Evolutionary conservation across 2,113 vertebrate genomes (phyloP), one percentile per base, ranked within the genome.

Genomic region (Tricholaema leucomelas): DNA sequence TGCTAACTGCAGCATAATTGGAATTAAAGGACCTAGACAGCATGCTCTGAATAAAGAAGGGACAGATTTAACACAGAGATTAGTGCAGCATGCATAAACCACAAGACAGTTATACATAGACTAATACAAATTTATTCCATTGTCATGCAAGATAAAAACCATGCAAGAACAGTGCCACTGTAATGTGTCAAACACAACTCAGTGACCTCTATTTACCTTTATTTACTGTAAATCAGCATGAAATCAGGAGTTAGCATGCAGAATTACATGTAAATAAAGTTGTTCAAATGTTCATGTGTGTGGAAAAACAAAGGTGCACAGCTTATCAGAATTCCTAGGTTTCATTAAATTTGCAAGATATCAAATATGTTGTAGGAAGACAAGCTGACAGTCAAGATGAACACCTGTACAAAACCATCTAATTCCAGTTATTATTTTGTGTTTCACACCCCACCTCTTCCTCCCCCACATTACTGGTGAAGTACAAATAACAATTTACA

Each of bases 21-120:
- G 98, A 98, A 98, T 98, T 99, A 99, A 98, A 99, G 98, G 99
- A 99, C 98, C 98, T 98, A 98, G 99, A 99, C 98, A 99, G 98
- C 97, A 98, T 97, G 88, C 97, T 99, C 99, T 99, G 98, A 98
- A 98, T 98, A 98, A 96, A 98, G 97, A 98, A 95, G 97, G 98
- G 97, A 98, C 79, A 98, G 97, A 98, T 97, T 97, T 97, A 97
- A 98, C 97, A 98, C 94, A 98, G 96, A 98, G 93, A 98, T 98
- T 98, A 95, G 94, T 95, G 81, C 88, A 90, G 91, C 92, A 94
- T 92, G 88, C 92, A 94, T 86, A 94, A 96, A 96, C 86, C 96
- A 98, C 95, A 81, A 72, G 95, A 97, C 96, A 80, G 91, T 92
- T 92, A 92, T 92, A 94, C 90, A 92, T 28, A 96, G 75, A 96